Evolutionary conservation across 2,113 vertebrate species (phyloP).

Genomic region (Bos taurus): DNA sequence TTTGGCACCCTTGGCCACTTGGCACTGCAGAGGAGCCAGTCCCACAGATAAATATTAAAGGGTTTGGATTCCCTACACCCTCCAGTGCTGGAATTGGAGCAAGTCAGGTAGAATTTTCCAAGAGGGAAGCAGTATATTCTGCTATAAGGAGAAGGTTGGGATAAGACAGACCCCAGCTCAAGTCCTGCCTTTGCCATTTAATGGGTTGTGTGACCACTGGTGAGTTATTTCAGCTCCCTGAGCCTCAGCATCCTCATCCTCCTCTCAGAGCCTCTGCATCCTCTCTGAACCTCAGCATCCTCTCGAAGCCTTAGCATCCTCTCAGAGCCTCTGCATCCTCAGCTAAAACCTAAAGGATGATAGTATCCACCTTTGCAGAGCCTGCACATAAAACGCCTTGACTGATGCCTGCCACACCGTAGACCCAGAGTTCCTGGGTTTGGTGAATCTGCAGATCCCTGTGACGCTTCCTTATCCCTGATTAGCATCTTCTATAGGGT

Average conservation of each 20-base stretch:
- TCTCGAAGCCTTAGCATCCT: neutral
- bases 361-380: neutral
- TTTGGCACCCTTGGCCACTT: neutral
- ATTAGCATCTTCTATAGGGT: neutral
- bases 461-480: neutral
- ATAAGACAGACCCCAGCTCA: neutral
- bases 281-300: neutral
- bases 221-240: neutral
- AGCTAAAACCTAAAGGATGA: neutral
- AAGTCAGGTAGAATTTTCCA: neutral
- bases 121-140: neutral
- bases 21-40: neutral
- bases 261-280: neutral
- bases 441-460: neutral
- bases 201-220: neutral
- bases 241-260: neutral
- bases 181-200: neutral
- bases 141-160: neutral
- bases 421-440: no score
- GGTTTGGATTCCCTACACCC: neutral
- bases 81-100: neutral
- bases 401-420: rapidly evolving
- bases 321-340: neutral
- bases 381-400: no score
- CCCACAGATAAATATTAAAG: neutral